phyloP scores from a whole-genome alignment of 2,888 invertebrate species.

The Drosophila greeni region DNA sequence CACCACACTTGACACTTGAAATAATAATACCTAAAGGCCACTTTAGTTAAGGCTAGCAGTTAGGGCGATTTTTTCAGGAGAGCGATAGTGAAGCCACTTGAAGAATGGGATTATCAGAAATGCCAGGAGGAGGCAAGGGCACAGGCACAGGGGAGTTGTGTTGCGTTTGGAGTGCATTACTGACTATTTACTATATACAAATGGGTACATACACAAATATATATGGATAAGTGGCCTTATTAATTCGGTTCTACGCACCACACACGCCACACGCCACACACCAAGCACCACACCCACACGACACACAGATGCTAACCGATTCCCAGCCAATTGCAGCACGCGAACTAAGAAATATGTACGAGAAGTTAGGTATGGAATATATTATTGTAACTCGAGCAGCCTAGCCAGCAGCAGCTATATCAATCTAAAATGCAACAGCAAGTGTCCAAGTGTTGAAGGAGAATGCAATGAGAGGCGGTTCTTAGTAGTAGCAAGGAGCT shows the following conservation, averaged over 20 bases:
- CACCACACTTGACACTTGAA: conserved; percentile 3
- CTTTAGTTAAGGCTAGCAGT: conserved; percentile 47
- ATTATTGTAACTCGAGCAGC: conserved; percentile 10
- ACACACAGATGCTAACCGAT: conserved; percentile 13
- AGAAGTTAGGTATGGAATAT: conserved; percentile 20
- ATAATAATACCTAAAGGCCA: conserved; percentile 44
- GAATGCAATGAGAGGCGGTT: conserved; percentile 18
- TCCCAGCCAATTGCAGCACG: conserved; percentile 18
- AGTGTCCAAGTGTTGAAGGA: conserved; percentile 23
- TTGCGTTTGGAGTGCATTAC: conserved; percentile 44
- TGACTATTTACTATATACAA: conserved; percentile 57
- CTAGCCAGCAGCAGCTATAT: conserved; percentile 27
- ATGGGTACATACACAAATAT: conserved; percentile 31
- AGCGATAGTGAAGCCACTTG: conserved; percentile 9
- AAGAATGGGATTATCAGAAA: conserved; percentile 23
- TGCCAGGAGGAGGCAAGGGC: conserved; percentile 9
- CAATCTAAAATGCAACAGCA: conserved; percentile 25
- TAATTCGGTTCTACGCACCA: conserved; percentile 45
- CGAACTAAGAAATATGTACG: conserved; percentile 23
- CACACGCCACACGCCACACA: conserved; percentile 43
- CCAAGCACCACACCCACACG: conserved; percentile 15
- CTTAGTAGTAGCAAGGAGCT: conserved; percentile 15
- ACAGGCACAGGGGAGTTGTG: conserved; percentile 20
- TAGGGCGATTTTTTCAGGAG: conserved; percentile 19
- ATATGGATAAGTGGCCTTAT: conserved; percentile 47